Evolutionary conservation across 2,113 vertebrate species (phyloP), one percentile per base, ranked within the genome.

Genomic region (Phyllostomus hastatus): DNA sequence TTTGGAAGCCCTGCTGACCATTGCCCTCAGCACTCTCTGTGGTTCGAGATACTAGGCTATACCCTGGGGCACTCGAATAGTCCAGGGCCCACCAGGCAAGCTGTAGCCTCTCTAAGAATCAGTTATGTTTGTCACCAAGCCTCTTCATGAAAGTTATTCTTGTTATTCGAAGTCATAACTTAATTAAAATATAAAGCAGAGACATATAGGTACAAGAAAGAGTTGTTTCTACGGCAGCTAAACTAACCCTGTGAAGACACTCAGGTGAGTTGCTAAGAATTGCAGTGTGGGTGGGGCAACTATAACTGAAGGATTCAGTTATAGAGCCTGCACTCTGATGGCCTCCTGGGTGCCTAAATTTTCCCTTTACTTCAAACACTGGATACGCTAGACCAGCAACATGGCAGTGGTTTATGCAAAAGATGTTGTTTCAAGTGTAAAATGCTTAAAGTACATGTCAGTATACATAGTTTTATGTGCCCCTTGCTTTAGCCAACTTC

Each of bases 61-160:
- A 17, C 1, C 28, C 48, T 20, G 7, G 10, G 24, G 66, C 52
- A 70, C 48, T 38, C 59, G 70, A 84, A 31, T 50, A 66, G 35
- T 22, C 48, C 28, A 43, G 20, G 50, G 0, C 54, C n/a, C 35
- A 64, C 33, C 38, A 35, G 2, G 31, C 48, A 24, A 93, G 31
- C 8, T 33, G 24, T 4, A 67, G 5, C 38, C 35, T 81, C 61
- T 15, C 43, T 17, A 59, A 52, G 69, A 83, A 52, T 87, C n/a
- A 69, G 4, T 22, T 83, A 69, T 76, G 26, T 82, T 91, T 91
- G 54, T 54, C 10, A 67, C 66, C 16, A 64, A 33, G n/a, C 6
- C 33, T 70, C 48, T 88, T 81, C 38, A 54, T 35, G 31, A n/a
- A 93, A 78, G n/a, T 84, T 41, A 69, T 83, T 95, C 64, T 57